Conservation (phyloP, 1,140 invertebrate genomes). For the Anoplophora glabripennis region DNA sequence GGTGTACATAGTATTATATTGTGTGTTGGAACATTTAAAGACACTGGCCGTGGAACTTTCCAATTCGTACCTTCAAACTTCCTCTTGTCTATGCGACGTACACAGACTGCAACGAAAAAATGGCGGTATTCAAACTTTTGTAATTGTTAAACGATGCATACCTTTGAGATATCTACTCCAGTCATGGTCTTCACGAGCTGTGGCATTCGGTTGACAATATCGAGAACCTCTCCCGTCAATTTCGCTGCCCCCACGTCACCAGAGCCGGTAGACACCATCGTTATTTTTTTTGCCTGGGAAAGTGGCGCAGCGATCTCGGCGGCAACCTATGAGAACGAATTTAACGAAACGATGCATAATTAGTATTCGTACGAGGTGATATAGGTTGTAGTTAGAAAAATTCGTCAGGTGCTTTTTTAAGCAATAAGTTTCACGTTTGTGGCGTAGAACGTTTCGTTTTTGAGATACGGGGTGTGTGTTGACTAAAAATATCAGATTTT, state of each 20-base stretch:
- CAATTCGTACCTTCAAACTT: not conserved
- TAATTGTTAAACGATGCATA: constrained; percentile 41
- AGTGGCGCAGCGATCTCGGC: constrained; percentile 94
- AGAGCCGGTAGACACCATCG: constrained; percentile 82
- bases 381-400: too few relatives aligned
- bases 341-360: not conserved
- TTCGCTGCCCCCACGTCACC: constrained; percentile 91
- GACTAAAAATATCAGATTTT: too few relatives aligned
- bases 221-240: constrained; percentile 88
- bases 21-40: not conserved
- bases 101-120: constrained; percentile 31
- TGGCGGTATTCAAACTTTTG: not conserved
- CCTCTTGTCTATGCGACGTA: constrained; percentile 24
- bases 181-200: constrained; percentile 86
- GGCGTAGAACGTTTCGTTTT: too few relatives aligned
- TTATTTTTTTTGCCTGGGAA: constrained; percentile 89
- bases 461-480: too few relatives aligned
- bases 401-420: too few relatives aligned
- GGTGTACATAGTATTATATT: not conserved
- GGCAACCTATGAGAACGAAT: constrained; percentile 46
- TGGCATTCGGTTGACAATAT: constrained; percentile 88
- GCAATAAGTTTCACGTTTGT: too few relatives aligned
- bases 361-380: not conserved
- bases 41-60: constrained; percentile 1
- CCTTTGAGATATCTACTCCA: constrained; percentile 88